These are phyloP conservation scores for Dipodomys ordii DNA, from an alignment of 2,113 vertebrate genomes.

Conservation along the genomic window DNA sequence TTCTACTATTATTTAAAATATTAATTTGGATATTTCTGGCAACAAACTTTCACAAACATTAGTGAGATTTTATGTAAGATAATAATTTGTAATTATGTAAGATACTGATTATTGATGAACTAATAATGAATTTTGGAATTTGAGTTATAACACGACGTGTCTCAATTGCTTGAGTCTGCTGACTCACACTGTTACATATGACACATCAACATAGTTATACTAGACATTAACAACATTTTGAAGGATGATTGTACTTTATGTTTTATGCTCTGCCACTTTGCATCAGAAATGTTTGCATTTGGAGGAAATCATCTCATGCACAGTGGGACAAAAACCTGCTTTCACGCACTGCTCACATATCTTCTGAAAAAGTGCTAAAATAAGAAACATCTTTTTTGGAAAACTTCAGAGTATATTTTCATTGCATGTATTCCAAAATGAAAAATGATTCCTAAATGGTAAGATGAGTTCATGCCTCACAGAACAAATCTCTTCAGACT, in stretches of 20 bases:
- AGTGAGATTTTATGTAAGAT: neutral
- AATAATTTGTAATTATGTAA: neutral
- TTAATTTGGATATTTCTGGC: neutral
- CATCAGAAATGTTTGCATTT: conserved; percentile 17
- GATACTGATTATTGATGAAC: conserved; percentile 1
- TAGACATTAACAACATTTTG: conserved; percentile 20
- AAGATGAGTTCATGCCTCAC: conserved; percentile 52
- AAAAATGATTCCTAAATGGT: conserved; percentile 66
- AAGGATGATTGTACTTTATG: conserved; percentile 5
- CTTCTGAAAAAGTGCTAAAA: conserved; percentile 57
- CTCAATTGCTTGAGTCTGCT: conserved; percentile 20
- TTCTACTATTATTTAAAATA: neutral
- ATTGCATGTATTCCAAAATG: conserved; percentile 70
- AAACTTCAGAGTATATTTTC: conserved; percentile 75
- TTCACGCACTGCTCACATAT: conserved; percentile 70
- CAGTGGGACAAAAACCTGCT: conserved; percentile 53
- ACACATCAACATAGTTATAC: conserved; percentile 1
- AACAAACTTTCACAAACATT: neutral
- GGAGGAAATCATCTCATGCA: conserved; percentile 57
- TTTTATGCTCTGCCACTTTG: conserved; percentile 31
- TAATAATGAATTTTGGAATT: neutral
- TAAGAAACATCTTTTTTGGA: conserved; percentile 70
- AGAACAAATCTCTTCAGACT: conserved; percentile 53
- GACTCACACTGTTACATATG: conserved; percentile 32
- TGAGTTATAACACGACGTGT: neutral